Conservation (phyloP, 2,797 vertebrate genomes). For the Clarias fuscus region DNA sequence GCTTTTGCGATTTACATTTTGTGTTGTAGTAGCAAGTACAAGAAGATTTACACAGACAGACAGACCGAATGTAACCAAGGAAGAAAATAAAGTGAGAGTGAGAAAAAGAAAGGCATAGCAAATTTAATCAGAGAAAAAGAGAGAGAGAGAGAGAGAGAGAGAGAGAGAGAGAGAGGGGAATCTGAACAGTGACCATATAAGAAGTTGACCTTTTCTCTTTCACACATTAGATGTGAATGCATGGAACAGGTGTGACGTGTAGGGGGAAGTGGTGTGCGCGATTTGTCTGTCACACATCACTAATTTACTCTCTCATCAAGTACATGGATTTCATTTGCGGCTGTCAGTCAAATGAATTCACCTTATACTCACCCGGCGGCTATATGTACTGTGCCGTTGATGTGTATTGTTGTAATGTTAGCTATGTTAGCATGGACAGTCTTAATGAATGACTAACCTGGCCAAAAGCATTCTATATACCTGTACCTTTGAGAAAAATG, state of each 20-base stretch:
- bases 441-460: too few species aligned
- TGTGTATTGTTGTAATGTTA: neutral
- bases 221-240: conserved; percentile 12
- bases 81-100: neutral
- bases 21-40: neutral
- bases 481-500: neutral
- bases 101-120: neutral
- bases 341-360: neutral
- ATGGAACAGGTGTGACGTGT: neutral
- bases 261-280: neutral
- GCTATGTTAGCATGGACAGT: neutral
- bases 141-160: neutral
- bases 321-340: too few species aligned
- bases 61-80: neutral
- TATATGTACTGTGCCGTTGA: neutral
- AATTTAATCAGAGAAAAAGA: neutral
- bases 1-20: neutral
- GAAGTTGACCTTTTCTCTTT: conserved; percentile 11
- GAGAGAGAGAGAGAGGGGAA: neutral
- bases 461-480: too few species aligned
- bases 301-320: neutral
- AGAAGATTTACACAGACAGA: neutral
- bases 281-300: conserved; percentile 9
- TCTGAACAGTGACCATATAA: neutral
- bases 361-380: neutral